Base-by-base conservation (phyloP, 2,888 invertebrate species). In the Scrobipalpa atriplicella region DNA sequence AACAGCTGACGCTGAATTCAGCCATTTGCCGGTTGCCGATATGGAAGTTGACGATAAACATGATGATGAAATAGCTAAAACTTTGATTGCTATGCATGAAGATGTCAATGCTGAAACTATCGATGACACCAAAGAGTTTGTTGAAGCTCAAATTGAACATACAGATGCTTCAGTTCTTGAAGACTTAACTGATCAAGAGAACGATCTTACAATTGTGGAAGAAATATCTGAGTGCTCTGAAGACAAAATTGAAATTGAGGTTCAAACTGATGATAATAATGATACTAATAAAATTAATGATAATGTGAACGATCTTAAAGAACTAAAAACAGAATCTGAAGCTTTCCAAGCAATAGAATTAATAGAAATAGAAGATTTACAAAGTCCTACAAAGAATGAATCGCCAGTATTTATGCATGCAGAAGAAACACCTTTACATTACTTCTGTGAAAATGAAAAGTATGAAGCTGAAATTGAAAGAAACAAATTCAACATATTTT, bases 391-490 rank as follows among this genome's bases (percentile, higher is more conserved):
- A 9, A 56, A 21, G 10, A 21, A 29, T 13, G 21, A 21, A 11
- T 6, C 9, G n/a, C 18, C 29, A 1, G 7, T n/a, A 7, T 58
- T 58, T 16, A 8, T 11, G 7, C 58, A 58, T 38, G 8, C 58
- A 29, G 58, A 58, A 16, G 58, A 58, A 38, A 58, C 11, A 36
- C 68, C 75, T 1, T 76, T 90, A 0, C 71, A 80, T 71, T 92
- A 88, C 69, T 92, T 92, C 62, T 81, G 79, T 0, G 87, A 90
- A 76, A 79, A 83, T 18, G 92, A 92, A 67, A 88, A 85, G 73
- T 83, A 80, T 65, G 79, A 80, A 0, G 86, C 92, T 0, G 87
- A 91, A 73, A 61, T 86, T 67, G 85, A 88, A 77, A 79, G 79
- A 67, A 82, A 83, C 1, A 78, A 75, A 72, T 90, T 85, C 66